A percentile compares a stretch with the other conserved stretches of the same genome.
Conservation (phyloP, 92 coral and sea anemone species). For the Epizoanthus scotinus region DNA sequence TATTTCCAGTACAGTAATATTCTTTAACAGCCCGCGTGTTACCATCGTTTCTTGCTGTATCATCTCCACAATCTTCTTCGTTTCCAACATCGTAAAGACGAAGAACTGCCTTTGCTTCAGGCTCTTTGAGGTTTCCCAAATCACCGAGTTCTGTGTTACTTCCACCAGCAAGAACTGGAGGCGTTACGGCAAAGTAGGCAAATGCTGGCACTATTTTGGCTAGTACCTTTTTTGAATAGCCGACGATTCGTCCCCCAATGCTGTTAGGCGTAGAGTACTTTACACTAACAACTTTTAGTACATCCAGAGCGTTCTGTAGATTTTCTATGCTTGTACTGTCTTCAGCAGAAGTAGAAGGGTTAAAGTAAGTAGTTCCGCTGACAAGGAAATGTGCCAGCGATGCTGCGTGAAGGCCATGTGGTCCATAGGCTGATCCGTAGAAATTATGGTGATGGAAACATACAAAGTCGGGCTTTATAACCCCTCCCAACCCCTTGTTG, state of each 20-base stretch:
- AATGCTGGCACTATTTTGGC: slow-evolving; percentile 37
- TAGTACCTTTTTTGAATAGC: slow-evolving; percentile 32
- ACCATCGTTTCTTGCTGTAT: too few species aligned
- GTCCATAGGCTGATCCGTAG: slow-evolving; percentile 66
- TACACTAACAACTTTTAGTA: slow-evolving; percentile 48
- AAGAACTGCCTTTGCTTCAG: too few species aligned
- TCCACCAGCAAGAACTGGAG: neutral
- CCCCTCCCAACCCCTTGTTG: slow-evolving; percentile 57
- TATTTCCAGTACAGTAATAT: slow-evolving; percentile 33
- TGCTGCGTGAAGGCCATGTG: slow-evolving; percentile 55
- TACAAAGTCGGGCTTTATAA: slow-evolving; percentile 65
- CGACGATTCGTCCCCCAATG: slow-evolving; percentile 57
- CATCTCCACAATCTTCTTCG: too few species aligned
- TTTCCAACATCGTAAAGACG: neutral
- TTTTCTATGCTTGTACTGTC: neutral
- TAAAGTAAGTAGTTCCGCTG: slow-evolving; percentile 37
- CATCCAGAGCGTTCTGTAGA: slow-evolving; percentile 43
- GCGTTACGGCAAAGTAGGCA: slow-evolving; percentile 21
- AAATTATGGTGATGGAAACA: slow-evolving; percentile 61
- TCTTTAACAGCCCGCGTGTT: neutral
- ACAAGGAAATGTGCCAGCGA: slow-evolving; percentile 52
- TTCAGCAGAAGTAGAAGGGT: too few species aligned
- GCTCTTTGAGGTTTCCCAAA: too few species aligned
- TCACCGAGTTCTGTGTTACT: neutral
- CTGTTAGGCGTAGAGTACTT: slow-evolving; percentile 59